phyloP scores from a whole-genome alignment of 2,797 vertebrate species.

The Hylomyscus alleni region DNA sequence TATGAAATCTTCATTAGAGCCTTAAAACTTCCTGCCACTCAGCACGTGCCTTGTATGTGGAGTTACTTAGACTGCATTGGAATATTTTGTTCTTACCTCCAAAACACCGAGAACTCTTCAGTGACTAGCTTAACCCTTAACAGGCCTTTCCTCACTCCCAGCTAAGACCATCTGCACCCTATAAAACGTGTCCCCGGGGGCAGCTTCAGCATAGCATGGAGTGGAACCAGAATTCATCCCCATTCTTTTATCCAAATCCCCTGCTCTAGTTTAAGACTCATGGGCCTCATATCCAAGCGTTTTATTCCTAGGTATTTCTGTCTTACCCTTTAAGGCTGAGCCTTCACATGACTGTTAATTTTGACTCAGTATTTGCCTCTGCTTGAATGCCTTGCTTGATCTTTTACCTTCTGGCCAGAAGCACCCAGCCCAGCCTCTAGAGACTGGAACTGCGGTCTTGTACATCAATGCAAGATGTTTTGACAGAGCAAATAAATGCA shows the following conservation, averaged over 20 bases:
- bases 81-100: conserved; percentile 62
- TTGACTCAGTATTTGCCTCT: neutral
- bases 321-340: conserved; percentile 4
- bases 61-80: neutral
- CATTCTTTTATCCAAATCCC: conserved; percentile 63
- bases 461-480: conserved; percentile 9
- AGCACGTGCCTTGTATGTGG: neutral
- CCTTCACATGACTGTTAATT: neutral
- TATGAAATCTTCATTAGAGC: conserved; percentile 33
- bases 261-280: conserved; percentile 30
- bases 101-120: conserved; percentile 43
- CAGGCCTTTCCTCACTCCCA: conserved; percentile 66
- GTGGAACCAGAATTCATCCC: conserved; percentile 60
- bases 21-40: neutral
- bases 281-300: conserved; percentile 37
- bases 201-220: conserved; percentile 71
- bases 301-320: conserved; percentile 41
- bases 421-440: neutral
- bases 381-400: neutral
- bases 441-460: neutral
- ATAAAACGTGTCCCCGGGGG: conserved; percentile 79
- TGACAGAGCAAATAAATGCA: conserved; percentile 56
- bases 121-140: conserved; percentile 68
- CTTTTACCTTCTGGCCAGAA: neutral
- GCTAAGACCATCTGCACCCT: conserved; percentile 78